Percentiles rank a stretch among this genome's conserved stretches.
Conservation (phyloP, 2,797 vertebrate species). For the Rhinichthys osculus region DNA sequence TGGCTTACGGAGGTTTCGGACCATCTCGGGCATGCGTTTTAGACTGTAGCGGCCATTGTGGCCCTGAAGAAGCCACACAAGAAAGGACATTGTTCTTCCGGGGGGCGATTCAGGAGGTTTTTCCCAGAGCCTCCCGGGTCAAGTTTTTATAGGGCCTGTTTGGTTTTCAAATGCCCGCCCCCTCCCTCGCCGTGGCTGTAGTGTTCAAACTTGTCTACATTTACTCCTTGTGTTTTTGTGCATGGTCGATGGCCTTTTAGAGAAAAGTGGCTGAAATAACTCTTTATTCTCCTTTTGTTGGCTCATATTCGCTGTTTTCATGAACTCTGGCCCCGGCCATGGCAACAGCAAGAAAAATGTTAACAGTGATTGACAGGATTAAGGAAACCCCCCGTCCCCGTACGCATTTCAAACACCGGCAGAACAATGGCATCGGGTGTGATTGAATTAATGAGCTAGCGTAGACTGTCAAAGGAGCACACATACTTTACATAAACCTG, state of each 20-base stretch:
- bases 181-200: constrained; percentile 82
- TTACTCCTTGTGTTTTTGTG: constrained; percentile 98
- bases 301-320: constrained; percentile 99
- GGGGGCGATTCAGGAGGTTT: constrained; percentile 93
- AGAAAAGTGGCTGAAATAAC: constrained; percentile 91
- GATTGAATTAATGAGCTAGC: constrained; percentile 99
- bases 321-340: constrained; percentile 99
- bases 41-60: constrained; percentile 91
- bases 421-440: constrained; percentile 98
- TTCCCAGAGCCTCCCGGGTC: constrained; percentile 99
- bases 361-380: constrained; percentile 99
- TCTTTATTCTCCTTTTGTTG: constrained; percentile 99
- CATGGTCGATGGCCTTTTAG: constrained; percentile 97
- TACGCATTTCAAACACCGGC: constrained; percentile 99
- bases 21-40: constrained; percentile 90
- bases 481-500: constrained; percentile 99
- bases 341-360: constrained; percentile 99
- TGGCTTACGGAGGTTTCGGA: constrained; percentile 84
- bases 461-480: constrained; percentile 99
- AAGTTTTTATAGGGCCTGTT: constrained; percentile 97
- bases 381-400: constrained; percentile 91
- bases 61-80: constrained; percentile 84
- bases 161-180: constrained; percentile 93
- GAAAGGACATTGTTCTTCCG: constrained; percentile 90
- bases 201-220: constrained; percentile 98